Evolutionary conservation across 2,888 invertebrate species (phyloP).

Genomic region (Patella pellucida): DNA sequence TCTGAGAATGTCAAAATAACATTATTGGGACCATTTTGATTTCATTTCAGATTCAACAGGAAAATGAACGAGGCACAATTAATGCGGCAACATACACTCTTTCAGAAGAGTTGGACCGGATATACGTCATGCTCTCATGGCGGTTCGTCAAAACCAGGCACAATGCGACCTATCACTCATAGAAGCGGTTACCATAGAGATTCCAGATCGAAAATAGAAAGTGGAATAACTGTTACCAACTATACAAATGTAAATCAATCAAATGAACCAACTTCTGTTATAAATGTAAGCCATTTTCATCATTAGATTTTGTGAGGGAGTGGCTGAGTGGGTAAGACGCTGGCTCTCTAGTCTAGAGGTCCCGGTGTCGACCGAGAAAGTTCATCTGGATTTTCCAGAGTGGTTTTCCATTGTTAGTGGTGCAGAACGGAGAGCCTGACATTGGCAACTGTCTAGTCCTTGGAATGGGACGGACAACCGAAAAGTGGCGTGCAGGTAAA

Average conservation of each 20-base stretch:
- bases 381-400: no score
- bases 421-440: no score
- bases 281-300: not conserved
- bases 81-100: conserved; percentile 38
- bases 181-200: not conserved
- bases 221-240: not conserved
- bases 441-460: no score
- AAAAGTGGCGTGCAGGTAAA: no score
- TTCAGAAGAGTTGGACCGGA: conserved; percentile 41
- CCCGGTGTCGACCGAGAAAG: no score
- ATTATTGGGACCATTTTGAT: no score
- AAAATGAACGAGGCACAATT: conserved; percentile 34
- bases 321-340: no score
- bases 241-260: not conserved
- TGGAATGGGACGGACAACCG: no score
- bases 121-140: conserved; percentile 20
- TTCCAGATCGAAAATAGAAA: not conserved
- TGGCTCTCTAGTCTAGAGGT: no score
- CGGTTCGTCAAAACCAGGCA: not conserved
- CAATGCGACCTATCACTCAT: not conserved
- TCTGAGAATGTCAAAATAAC: no score
- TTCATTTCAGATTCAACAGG: not conserved
- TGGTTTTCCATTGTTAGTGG: no score
- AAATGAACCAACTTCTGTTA: not conserved
- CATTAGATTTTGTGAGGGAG: not conserved